Base-by-base conservation (phyloP, 2,888 invertebrate species). In the Dorcus parallelipipedus region DNA sequence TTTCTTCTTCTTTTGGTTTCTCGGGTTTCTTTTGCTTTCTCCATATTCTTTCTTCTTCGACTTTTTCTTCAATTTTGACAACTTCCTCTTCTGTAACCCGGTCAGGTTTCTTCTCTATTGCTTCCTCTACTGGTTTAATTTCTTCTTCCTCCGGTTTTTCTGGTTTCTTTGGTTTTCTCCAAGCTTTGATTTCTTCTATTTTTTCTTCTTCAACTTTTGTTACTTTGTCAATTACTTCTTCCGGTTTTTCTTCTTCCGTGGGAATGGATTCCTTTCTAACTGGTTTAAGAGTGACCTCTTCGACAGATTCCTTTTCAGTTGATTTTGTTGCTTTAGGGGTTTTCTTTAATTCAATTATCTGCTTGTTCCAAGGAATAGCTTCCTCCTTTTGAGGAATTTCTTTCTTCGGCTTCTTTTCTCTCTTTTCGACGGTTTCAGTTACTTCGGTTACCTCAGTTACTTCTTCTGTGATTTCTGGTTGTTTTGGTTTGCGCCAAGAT, bases 361-460 rank as follows among this genome's bases (percentile, higher is more conserved):
- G 86, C 69, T 88, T 83, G 5, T 84, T 88, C 84, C 84, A 83
- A 6, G 83, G 77, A 58, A 63, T 23, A 52, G 55, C 57, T 42
- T 61, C 49, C 49, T 58, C 26, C 40, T 58, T 56, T 51, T 50
- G 43, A 43, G 47, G 38, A 26, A 45, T 42, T 33, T 9, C 14
- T 41, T 52, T 58, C 54, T 51, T 49, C 71, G 2, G 73, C 70
- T 48, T 72, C 72, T 3, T 52, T 56, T 43, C 68, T 55, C 47
- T 65, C 62, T 26, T 73, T 39, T 58, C 51, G 10, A 57, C 58
- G 38, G 66, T 62, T 49, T 67, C 64, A 14, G 54, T 49, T 48
- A 69, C 69, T 58, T 71, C 67, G 33, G 56, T 52, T 47, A 54
- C 56, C 42, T 62, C 55, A 52, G 23, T 51, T 62, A 67, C 58